phyloP scores from a whole-genome alignment of 2,888 invertebrate genomes.

The Tetrapedia diversipes region DNA sequence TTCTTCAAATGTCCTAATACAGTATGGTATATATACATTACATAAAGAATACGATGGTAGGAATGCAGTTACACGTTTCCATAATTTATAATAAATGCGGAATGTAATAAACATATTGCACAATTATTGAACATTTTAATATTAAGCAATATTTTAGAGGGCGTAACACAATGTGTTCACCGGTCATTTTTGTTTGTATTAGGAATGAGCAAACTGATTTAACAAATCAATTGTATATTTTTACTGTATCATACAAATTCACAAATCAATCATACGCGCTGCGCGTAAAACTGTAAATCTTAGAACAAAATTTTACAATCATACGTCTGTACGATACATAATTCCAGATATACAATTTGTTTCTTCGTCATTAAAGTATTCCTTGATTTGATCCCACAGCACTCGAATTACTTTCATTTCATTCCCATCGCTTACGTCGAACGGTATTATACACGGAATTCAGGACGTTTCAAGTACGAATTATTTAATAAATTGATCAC shows the following conservation, averaged over 20 bases:
- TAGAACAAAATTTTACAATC: slow-evolving; percentile 21
- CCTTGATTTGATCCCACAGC: slow-evolving; percentile 2
- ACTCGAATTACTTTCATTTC: slow-evolving; percentile 2
- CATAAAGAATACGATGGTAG: slow-evolving; percentile 42
- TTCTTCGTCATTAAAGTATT: slow-evolving; percentile 33
- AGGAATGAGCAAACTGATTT: slow-evolving; percentile 10
- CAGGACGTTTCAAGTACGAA: not conserved
- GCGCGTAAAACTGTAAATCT: slow-evolving; percentile 8
- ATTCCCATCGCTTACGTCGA: not conserved
- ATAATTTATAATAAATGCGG: not conserved
- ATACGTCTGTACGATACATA: slow-evolving; percentile 37
- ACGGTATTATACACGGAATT: slow-evolving; percentile 1
- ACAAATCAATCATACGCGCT: slow-evolving; percentile 7
- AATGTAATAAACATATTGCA: slow-evolving; percentile 20
- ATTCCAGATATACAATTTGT: slow-evolving; percentile 30
- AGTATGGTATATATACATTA: slow-evolving; percentile 48
- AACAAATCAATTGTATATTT: slow-evolving; percentile 19
- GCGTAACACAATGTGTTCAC: not conserved
- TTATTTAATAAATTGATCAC: slow-evolving; percentile 25
- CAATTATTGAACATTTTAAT: slow-evolving; percentile 26
- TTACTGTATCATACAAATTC: slow-evolving; percentile 15
- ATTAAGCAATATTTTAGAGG: slow-evolving; percentile 37
- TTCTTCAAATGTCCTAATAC: slow-evolving; percentile 30
- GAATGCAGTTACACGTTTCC: slow-evolving; percentile 45
- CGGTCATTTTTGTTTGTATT: not conserved